Percentiles rank a stretch among this genome's conserved stretches.
These are phyloP conservation scores for Halcyon malimbica DNA, from an alignment of 2,113 vertebrate species.

Conservation along the genomic window DNA sequence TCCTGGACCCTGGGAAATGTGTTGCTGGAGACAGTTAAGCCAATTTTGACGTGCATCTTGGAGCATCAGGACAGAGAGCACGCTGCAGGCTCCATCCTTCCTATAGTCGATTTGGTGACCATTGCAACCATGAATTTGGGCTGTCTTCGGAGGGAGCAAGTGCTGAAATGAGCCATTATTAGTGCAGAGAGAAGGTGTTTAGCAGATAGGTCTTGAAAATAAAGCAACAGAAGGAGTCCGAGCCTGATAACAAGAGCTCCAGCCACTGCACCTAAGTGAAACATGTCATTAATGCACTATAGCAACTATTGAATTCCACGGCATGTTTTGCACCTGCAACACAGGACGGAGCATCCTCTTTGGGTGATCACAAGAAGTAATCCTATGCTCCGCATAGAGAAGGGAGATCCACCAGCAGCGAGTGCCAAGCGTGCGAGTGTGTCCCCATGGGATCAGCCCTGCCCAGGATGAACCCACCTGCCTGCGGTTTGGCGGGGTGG, in stretches of 20 bases:
- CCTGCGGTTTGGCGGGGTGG: background rate
- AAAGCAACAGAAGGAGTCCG: conserved; percentile 31
- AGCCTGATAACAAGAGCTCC: conserved; percentile 6
- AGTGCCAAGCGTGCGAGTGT: rapidly evolving
- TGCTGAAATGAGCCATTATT: background rate
- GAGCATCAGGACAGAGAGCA: background rate
- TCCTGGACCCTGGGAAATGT: background rate
- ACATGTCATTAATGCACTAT: conserved; percentile 53
- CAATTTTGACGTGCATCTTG: background rate
- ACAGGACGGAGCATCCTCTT: conserved; percentile 45
- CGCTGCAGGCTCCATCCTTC: background rate
- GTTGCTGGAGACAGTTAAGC: background rate
- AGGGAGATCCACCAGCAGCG: background rate
- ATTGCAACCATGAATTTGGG: background rate
- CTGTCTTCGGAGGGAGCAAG: background rate
- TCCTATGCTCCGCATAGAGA: background rate
- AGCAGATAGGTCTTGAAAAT: conserved; percentile 8
- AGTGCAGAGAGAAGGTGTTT: background rate
- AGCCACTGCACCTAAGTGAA: conserved; percentile 52
- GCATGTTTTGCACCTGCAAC: conserved; percentile 33
- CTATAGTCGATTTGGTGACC: background rate
- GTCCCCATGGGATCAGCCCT: background rate
- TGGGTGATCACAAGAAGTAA: conserved; percentile 32
- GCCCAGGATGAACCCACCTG: background rate
- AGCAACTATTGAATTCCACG: conserved; percentile 59